A percentile compares a stretch with the other conserved stretches of the same genome.
phyloP scores from a whole-genome alignment of 2,888 invertebrate species.

The Cacoxenus indagator region DNA sequence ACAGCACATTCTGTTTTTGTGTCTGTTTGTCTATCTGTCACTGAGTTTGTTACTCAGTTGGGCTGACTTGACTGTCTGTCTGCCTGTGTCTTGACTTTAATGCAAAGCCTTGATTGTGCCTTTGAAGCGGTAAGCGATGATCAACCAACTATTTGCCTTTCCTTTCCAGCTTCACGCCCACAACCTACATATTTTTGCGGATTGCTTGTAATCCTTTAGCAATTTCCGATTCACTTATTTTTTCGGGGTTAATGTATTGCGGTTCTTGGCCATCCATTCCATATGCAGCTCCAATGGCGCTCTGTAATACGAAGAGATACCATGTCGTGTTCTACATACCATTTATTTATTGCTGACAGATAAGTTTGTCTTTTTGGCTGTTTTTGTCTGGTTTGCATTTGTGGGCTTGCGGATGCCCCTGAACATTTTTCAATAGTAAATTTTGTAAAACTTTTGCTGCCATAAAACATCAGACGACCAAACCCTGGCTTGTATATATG shows the following conservation, averaged over 20 bases:
- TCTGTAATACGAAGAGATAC: not conserved
- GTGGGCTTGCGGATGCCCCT: no score
- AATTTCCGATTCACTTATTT: constrained; percentile 59
- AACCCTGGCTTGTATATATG: no score
- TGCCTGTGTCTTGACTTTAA: no score
- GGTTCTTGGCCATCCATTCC: constrained; percentile 24
- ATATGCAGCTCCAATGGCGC: not conserved
- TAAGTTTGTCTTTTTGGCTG: constrained; percentile 62
- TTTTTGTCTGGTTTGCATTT: constrained; percentile 33
- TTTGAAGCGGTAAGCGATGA: no score
- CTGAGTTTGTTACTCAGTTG: no score
- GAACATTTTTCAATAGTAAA: constrained; percentile 44
- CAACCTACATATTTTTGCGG: no score
- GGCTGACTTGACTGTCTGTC: no score
- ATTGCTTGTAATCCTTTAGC: constrained; percentile 59
- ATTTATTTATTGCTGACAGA: constrained; percentile 64
- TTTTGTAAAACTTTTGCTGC: constrained; percentile 62
- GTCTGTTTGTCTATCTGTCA: constrained; percentile 25
- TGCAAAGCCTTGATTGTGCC: no score
- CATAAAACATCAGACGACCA: no score
- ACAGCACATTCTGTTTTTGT: constrained; percentile 10
- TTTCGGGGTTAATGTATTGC: constrained; percentile 39
- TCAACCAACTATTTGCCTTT: no score
- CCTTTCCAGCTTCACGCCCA: no score
- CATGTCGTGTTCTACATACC: constrained; percentile 32